Conservation (phyloP, 23 tunicate genomes). For the Styela clava region DNA sequence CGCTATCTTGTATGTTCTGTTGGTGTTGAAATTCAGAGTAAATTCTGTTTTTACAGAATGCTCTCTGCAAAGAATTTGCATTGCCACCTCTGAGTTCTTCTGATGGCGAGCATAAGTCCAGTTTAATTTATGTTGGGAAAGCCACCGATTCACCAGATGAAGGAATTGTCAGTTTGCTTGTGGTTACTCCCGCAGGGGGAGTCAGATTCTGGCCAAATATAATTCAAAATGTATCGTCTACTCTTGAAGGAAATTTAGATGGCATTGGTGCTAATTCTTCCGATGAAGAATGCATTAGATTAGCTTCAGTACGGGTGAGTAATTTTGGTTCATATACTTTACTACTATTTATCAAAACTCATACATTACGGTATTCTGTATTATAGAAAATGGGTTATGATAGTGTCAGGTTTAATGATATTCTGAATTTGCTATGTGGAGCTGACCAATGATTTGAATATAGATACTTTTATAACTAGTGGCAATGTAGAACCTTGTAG, state of each 20-base stretch:
- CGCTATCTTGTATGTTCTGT: too few relatives aligned
- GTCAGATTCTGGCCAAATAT: conserved; percentile 64
- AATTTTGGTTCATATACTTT: not conserved
- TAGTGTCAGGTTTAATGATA: too few relatives aligned
- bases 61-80: conserved; percentile 56
- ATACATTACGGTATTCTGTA: too few relatives aligned
- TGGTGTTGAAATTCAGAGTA: too few relatives aligned
- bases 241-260: conserved; percentile 26
- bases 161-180: conserved; percentile 34
- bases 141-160: conserved; percentile 10
- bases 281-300: conserved; percentile 17
- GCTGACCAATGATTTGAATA: too few relatives aligned
- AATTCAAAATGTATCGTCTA: conserved; percentile 27
- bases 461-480: too few relatives aligned
- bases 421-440: too few relatives aligned
- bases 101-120: conserved; percentile 21
- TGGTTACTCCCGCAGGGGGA: conserved; percentile 36
- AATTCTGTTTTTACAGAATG: conserved; percentile 38
- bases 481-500: too few relatives aligned
- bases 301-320: not conserved
- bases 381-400: too few relatives aligned
- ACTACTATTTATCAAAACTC: not conserved
- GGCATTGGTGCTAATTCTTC: not conserved
- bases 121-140: conserved; percentile 32
- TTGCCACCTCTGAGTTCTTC: conserved; percentile 26